Evolutionary conservation across 2,113 vertebrate genomes (phyloP), one percentile per base, ranked within the genome.

Genomic region (Megaceryle torquata): DNA sequence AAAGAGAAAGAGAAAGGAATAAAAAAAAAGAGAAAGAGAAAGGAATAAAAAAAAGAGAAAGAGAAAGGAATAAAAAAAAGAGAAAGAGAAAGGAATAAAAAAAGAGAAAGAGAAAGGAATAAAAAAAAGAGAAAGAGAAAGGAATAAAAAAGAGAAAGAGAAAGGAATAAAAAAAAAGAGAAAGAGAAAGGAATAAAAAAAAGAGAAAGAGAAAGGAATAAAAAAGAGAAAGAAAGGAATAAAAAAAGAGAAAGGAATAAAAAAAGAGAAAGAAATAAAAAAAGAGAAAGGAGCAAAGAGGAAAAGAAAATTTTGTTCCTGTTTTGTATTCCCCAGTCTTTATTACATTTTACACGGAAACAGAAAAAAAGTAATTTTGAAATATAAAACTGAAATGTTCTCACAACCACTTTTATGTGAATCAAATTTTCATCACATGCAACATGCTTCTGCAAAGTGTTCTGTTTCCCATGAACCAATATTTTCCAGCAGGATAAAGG

Each of bases 271-370:
- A 71, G 79, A 57, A 16, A 37, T 37, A 88, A 77, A 50, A 22
- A 22, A 22, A 21, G 20, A 50, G 22, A 25, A 91, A 68, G 77
- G 57, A 15, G 80, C 70, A 63, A 28, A 29, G 16, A 18, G 22
- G 22, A 53, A 53, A 26, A 10, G 71, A 48, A 10, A 28, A 53
- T 29, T 79, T 35, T 86, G 53, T 76, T 44, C 18, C 48, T 79
- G 59, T 39, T 93, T 90, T 35, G 15, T 61, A 75, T 84, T 91
- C 21, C 31, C 21, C 28, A 71, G 43, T 37, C 74, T 87, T 92
- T 95, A 96, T 94, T 97, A 87, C 92, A 92, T 91, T 93, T 96
- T 59, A 86, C 67, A 77, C 79, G 65, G 51, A 95, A 94, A 53
- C 60, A 60, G 67, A 91, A 96, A 95, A 80, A 78, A 86, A 89